Conservation (phyloP, 2,888 invertebrate genomes). For the Melanophora roralis region DNA sequence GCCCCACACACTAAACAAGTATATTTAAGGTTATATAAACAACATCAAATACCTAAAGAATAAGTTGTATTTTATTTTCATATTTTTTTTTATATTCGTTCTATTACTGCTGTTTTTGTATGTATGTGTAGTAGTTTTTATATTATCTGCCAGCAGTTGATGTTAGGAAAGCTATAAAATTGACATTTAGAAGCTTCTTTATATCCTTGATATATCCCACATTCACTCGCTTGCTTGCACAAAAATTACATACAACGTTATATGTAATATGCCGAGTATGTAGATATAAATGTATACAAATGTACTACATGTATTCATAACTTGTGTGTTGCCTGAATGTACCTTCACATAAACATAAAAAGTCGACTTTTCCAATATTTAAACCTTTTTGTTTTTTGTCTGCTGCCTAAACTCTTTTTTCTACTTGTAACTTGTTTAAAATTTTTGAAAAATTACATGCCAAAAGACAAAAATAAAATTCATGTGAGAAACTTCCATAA, state of each 20-base stretch:
- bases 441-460: background rate
- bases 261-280: background rate
- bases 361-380: background rate
- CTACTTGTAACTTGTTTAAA: too few relatives aligned
- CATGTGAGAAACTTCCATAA: slow-evolving; percentile 13
- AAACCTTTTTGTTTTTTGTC: background rate
- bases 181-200: slow-evolving; percentile 59
- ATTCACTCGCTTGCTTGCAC: slow-evolving; percentile 34
- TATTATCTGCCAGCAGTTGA: slow-evolving; percentile 45
- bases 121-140: background rate
- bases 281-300: slow-evolving; percentile 9
- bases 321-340: slow-evolving; percentile 1
- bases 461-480: background rate
- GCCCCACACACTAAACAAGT: background rate
- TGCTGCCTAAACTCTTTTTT: background rate
- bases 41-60: slow-evolving; percentile 23
- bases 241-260: slow-evolving; percentile 17
- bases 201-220: slow-evolving; percentile 46
- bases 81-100: background rate
- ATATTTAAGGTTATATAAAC: slow-evolving; percentile 25
- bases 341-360: background rate
- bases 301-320: slow-evolving; percentile 3
- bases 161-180: slow-evolving; percentile 62
- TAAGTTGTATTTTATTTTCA: slow-evolving; percentile 33
- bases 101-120: background rate